Base-by-base conservation (phyloP, 2,888 invertebrate genomes). In the Eremobia ochroleuca region DNA sequence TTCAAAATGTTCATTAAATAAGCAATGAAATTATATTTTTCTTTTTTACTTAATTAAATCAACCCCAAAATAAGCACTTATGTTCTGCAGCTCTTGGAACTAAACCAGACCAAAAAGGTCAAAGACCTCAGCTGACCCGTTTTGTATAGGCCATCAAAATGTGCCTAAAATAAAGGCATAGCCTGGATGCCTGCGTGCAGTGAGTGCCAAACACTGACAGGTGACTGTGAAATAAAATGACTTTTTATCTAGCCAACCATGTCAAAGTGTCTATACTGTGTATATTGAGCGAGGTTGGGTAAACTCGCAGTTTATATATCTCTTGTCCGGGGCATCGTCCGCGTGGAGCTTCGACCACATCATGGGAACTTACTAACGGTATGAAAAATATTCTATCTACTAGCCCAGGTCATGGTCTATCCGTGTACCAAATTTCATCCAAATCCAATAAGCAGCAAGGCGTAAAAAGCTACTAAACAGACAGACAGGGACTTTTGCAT, bases 181-280 rank as follows among this genome's bases (percentile, higher is more conserved):
- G 28, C 15, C 43, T 31, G 49, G 40, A 67, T 28, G 31, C 28
- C n/a, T 11, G 55, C 37, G 37, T 55, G 62, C 25, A n/a, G 37
- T n/a, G 46, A 62, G 46, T 67, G 78, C 55, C 49, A 58, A 83
- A 78, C 31, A 58, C 21, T 31, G 82, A 76, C 77, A 77, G 55
- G 61, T 77, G 66, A 61, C 31, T 13, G 34, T 66, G 52, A 43
- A 82, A 76, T 46, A 76, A 82, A 79, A 74, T 43, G 6, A 49
- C 40, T 65, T 82, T 81, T 82, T 59, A 78, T 82, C 31, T 34
- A 49, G 43, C 49, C 58, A 18, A 21, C 65, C 15, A 43, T 31
- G 34, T 59, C 28, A 59, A 13, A 55, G 5, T 49, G 6, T 25
- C 11, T 25, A 4, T 64, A 58, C 9, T 55, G 13, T 21, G 11